Conservation (phyloP, 2,888 invertebrate genomes). For the Matsumyia berberina region DNA sequence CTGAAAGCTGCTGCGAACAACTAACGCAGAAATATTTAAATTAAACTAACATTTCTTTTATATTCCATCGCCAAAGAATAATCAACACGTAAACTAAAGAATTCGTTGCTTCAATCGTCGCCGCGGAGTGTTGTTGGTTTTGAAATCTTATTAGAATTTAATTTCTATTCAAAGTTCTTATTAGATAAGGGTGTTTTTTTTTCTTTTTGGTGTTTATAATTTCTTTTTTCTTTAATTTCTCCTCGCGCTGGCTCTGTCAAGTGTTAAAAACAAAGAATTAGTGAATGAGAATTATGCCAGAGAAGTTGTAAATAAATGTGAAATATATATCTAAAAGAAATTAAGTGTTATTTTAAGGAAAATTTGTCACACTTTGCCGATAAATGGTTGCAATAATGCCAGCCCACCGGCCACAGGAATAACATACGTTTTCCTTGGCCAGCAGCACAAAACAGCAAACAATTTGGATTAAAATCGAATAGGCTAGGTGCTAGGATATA, state of each 20-base stretch:
- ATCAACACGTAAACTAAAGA: neutral
- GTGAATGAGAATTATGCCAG: conserved; percentile 4
- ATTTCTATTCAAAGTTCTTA: conserved; percentile 24
- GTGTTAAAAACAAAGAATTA: conserved; percentile 38
- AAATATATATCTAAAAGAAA: neutral
- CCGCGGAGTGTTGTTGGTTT: conserved; percentile 10
- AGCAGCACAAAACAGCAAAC: conserved; percentile 18
- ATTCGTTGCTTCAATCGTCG: neutral
- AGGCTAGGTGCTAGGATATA: neutral
- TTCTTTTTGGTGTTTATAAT: conserved; percentile 8
- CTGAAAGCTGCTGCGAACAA: neutral
- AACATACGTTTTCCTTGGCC: conserved; percentile 16
- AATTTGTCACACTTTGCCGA: neutral
- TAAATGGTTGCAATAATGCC: conserved; percentile 1
- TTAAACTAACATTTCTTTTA: conserved; percentile 2
- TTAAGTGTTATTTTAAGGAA: conserved; percentile 14
- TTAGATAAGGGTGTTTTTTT: conserved; percentile 44
- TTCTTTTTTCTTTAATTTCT: neutral
- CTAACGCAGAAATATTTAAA: neutral
- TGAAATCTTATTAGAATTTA: conserved; percentile 15
- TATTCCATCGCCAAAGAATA: neutral
- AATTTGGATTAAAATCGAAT: conserved; percentile 8
- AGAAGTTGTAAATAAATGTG: neutral
- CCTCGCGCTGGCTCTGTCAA: conserved; percentile 13
- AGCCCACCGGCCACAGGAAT: conserved; percentile 48